These are phyloP conservation scores for Suncus etruscus DNA, from an alignment of 2,113 vertebrate species.

Conservation along the genomic window DNA sequence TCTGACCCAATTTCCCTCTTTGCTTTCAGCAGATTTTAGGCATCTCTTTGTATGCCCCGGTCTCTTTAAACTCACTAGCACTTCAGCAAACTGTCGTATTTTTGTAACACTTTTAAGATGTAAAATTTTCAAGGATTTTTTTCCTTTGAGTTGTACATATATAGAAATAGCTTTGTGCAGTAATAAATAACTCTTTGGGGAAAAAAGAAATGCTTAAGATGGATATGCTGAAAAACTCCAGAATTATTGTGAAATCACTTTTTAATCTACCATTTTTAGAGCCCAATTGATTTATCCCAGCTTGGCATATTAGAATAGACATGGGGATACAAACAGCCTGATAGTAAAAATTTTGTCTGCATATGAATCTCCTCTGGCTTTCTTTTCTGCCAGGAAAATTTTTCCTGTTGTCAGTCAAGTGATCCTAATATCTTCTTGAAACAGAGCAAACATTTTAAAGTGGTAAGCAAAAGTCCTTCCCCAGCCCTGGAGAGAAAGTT, in stretches of 20 bases:
- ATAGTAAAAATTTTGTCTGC: slow-evolving; percentile 81
- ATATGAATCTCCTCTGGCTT: slow-evolving; percentile 83
- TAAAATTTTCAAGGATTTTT: slow-evolving; percentile 44
- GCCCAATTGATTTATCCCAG: slow-evolving; percentile 82
- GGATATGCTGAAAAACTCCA: slow-evolving; percentile 72
- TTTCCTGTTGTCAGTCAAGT: slow-evolving; percentile 83
- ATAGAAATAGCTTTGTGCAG: slow-evolving; percentile 72
- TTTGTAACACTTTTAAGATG: slow-evolving; percentile 69
- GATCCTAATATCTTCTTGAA: slow-evolving; percentile 82
- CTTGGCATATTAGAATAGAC: slow-evolving; percentile 84
- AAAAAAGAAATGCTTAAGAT: slow-evolving; percentile 48
- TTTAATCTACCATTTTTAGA: slow-evolving; percentile 80
- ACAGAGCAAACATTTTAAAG: slow-evolving; percentile 81
- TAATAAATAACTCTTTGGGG: slow-evolving; percentile 76
- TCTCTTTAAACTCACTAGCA: slow-evolving; percentile 57
- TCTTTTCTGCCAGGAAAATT: slow-evolving; percentile 80
- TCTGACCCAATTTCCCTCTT: slow-evolving; percentile 5
- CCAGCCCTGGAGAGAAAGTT: slow-evolving; percentile 70
- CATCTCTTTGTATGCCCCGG: slow-evolving; percentile 8
- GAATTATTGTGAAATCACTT: slow-evolving; percentile 77
- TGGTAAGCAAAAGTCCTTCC: slow-evolving; percentile 76
- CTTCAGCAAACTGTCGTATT: slow-evolving; percentile 58
- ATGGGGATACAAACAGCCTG: slow-evolving; percentile 80
- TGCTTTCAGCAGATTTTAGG: slow-evolving; percentile 15
- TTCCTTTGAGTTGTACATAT: slow-evolving; percentile 53